A percentile compares a stretch with the other conserved stretches of the same genome.
These are phyloP conservation scores for Drosophila gaucha DNA, from an alignment of 2,888 invertebrate species.

Conservation along the genomic window DNA sequence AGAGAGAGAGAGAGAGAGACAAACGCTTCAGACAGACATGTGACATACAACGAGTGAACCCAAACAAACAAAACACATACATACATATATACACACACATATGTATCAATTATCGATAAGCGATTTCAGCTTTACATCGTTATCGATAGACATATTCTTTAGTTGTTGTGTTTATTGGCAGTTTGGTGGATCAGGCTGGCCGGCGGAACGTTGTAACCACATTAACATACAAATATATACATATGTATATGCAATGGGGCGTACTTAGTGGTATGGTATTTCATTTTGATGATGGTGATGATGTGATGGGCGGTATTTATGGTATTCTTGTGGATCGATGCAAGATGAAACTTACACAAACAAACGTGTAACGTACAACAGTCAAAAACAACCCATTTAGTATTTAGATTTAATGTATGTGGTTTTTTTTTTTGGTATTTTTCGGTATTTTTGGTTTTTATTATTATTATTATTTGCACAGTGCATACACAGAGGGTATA, in stretches of 20 bases:
- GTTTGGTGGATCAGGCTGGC: constrained; percentile 6
- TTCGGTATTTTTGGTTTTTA: constrained; percentile 1
- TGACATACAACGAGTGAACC: constrained; percentile 28
- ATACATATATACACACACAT: constrained; percentile 17
- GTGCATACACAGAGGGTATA: constrained; percentile 47
- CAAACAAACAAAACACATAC: constrained; percentile 28
- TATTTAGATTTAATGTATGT: constrained; percentile 14
- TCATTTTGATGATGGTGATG: constrained; percentile 5
- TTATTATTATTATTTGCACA: constrained; percentile 53
- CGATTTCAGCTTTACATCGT: constrained; percentile 7
- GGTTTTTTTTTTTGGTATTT: constrained; percentile 18
- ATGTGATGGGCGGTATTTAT: not conserved
- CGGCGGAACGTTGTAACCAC: constrained; percentile 1
- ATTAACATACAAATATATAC: not conserved
- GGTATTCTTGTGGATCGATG: constrained; percentile 20
- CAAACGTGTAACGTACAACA: constrained; percentile 51
- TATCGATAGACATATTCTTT: not conserved
- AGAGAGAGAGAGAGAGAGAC: not conserved
- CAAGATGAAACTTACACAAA: constrained; percentile 30
- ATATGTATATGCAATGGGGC: not conserved
- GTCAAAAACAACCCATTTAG: constrained; percentile 48
- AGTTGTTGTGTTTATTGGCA: not conserved
- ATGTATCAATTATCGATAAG: constrained; percentile 9
- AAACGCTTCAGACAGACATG: constrained; percentile 24
- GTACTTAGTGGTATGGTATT: constrained; percentile 1